Evolutionary conservation across 2,888 invertebrate species (phyloP), one percentile per base, ranked within the genome.

Genomic region (Cenopis cana): DNA sequence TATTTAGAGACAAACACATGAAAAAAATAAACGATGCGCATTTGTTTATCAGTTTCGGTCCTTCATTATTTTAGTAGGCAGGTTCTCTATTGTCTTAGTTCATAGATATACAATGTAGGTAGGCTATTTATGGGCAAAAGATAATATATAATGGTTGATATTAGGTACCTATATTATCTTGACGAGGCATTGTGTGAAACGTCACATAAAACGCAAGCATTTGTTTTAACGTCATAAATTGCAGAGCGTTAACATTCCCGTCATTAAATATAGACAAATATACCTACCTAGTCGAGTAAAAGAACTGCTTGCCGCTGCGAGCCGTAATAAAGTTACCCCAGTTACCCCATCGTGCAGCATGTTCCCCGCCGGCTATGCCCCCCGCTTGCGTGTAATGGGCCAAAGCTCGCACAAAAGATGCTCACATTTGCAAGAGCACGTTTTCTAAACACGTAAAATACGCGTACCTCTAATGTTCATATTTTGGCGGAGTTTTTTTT

Each of bases 291-390:
- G 38, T 59, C 36, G 14, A 6, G 24, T 62, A 33, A 62, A 62
- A 67, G 67, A 67, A 67, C n/a, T 55, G 55, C 46, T 46, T 41
- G 50, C 36, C 36, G 50, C 57, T 36, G 36, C 38, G 36, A 38
- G 52, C 50, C 18, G 67, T 59, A 59, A 59, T 68, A 70, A 65
- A 24, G 59, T 65, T 54, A 70, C 69, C 69, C 69, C 64, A 70
- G 17, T 59, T 50, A 69, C 69, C 69, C 69, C 64, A 69, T 29
- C 54, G 65, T 59, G 60, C 29, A 18, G 67, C 50, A 41, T 29
- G 29, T 33, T 41, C 59, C 54, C 68, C 68, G 52, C 69, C 54
- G 64, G 70, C 70, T 18, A 46, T 46, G 46, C 49, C 64, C 69
- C 69, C 62, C 38, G 69, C 65, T 60, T 52, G 65, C 70, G 52